Conservation (phyloP, 1,140 invertebrate species). For the Drosophila suzukii region DNA sequence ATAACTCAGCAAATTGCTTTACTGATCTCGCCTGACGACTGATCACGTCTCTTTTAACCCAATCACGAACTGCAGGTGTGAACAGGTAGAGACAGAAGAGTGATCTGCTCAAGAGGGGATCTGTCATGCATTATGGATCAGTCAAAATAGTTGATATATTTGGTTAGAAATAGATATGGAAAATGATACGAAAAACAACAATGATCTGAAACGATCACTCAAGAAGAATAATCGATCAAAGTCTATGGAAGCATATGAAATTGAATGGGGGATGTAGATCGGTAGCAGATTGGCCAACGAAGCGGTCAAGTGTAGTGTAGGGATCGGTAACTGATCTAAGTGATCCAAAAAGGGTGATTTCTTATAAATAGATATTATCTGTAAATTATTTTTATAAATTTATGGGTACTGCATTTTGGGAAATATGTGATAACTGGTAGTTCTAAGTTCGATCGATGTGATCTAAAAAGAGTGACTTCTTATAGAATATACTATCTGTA, state of each 20-base stretch:
- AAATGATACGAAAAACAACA: not conserved
- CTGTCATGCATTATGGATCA: slow-evolving; percentile 1
- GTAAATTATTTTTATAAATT: no score
- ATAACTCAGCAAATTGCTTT: slow-evolving; percentile 41
- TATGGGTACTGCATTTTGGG: not conserved
- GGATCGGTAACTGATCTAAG: slow-evolving; percentile 39
- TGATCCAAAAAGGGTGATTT: slow-evolving; percentile 19
- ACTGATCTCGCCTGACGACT: slow-evolving; percentile 25
- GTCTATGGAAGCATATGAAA: slow-evolving; percentile 45
- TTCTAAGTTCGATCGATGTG: no score
- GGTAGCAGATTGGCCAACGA: slow-evolving; percentile 38
- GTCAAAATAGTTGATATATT: slow-evolving; percentile 9
- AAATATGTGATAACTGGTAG: no score
- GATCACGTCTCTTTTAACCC: not conserved
- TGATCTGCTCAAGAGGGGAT: slow-evolving; percentile 5
- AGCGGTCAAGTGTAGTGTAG: slow-evolving; percentile 44
- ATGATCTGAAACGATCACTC: slow-evolving; percentile 11
- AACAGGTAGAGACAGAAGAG: slow-evolving; percentile 1
- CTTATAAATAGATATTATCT: not conserved
- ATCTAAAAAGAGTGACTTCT: no score
- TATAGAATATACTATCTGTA: no score
- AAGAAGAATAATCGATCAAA: slow-evolving; percentile 37
- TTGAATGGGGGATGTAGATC: slow-evolving; percentile 41
- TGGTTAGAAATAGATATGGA: not conserved
- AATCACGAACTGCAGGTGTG: slow-evolving; percentile 14